Base-by-base conservation (phyloP, 2,797 vertebrate genomes). In the Esox lucius region DNA sequence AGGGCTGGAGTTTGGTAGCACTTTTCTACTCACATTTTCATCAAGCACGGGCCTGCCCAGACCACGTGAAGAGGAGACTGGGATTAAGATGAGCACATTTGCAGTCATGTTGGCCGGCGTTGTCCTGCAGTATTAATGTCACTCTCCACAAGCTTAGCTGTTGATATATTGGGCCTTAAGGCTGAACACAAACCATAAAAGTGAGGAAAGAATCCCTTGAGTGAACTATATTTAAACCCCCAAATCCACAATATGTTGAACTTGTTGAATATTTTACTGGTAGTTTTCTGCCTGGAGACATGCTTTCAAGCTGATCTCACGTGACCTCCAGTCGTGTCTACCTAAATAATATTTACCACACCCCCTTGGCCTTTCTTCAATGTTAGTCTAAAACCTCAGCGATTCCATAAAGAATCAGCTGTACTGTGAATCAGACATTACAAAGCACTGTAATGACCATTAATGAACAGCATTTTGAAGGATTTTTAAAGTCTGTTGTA, bases 51-150 rank as follows among this genome's bases (percentile, higher is more conserved):
- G 81, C 26, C 77, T 64, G 78, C 88, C 80, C 84, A 84, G 85
- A 88, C 85, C 88, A 88, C 89, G 90, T 85, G 89, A 86, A 72
- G 77, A 66, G 3, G 68, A 86, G 81, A 84, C 75, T 77, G 72
- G 86, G 87, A 90, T 90, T 91, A 89, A 87, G 92, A 92, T 86
- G 87, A 83, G 90, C 91, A 89, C 87, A 90, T 89, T 89, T 87
- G 85, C 86, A 83, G 83, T 87, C 87, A 88, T 90, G 78, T 84
- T 73, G 85, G 86, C 88, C 86, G 7, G 19, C 65, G 73, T 82
- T 86, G 88, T 89, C 86, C 51, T 83, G 79, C 81, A 86, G 87
- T 89, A 91, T 92, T 93, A 91, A 90, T 88, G 87, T 89, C 87
- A 86, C 86, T 92, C 89, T 87, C 87, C 79, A 74, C 64, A 75